Percentiles rank a stretch among this genome's conserved stretches.
Conservation (phyloP, 2,888 invertebrate genomes). For the Odontocerum albicorne region DNA sequence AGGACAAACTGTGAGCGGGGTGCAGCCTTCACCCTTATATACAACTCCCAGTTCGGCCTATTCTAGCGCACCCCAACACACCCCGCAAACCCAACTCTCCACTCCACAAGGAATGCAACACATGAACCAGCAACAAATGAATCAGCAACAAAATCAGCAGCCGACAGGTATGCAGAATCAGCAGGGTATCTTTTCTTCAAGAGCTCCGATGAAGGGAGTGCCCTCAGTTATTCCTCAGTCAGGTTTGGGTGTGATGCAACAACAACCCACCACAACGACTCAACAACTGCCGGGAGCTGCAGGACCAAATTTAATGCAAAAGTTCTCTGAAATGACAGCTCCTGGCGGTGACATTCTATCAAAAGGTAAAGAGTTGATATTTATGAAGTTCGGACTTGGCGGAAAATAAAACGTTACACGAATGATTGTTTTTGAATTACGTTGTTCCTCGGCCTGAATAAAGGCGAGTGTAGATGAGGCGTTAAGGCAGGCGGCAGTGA, state of each 20-base stretch:
- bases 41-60: conserved; percentile 34
- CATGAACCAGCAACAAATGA: conserved; percentile 37
- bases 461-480: conserved; percentile 14
- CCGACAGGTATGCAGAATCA: conserved; percentile 39
- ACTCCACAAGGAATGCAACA: conserved; percentile 27
- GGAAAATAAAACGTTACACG: conserved; percentile 67
- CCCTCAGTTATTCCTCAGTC: conserved; percentile 55
- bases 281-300: conserved; percentile 46
- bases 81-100: conserved; percentile 35
- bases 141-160: conserved; percentile 41
- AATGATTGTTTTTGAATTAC: conserved; percentile 15
- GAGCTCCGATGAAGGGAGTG: conserved; percentile 50
- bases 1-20: conserved; percentile 38
- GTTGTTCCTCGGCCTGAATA: conserved; percentile 14
- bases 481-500: conserved; percentile 15
- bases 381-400: conserved; percentile 91
- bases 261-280: conserved; percentile 47
- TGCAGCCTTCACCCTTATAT: conserved; percentile 39
- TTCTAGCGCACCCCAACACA: conserved; percentile 33
- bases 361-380: conserved; percentile 91
- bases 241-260: conserved; percentile 44
- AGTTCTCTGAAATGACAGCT: conserved; percentile 85
- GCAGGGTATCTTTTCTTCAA: conserved; percentile 38
- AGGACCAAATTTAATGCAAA: conserved; percentile 82
- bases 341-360: conserved; percentile 89